Percentiles rank a stretch among this genome's conserved stretches.
Conservation (phyloP, 1,140 invertebrate genomes). For the Ips typographus region DNA sequence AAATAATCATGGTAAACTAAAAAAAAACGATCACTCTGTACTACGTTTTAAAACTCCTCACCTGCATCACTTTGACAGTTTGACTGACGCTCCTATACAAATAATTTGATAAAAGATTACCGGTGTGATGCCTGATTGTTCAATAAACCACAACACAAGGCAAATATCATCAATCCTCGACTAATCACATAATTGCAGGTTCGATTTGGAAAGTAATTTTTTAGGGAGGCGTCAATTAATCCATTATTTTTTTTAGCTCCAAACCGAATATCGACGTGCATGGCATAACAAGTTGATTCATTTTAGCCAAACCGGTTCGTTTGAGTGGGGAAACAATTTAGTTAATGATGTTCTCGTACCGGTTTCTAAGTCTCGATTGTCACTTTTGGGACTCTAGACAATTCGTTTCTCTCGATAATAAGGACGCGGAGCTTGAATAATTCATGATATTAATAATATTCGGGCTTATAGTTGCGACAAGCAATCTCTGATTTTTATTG, state of each 20-base stretch:
- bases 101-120: no score
- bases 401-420: constrained; percentile 11
- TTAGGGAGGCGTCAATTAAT: constrained; percentile 1
- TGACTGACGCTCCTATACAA: no score
- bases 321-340: constrained; percentile 10
- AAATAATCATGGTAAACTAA: no score
- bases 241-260: constrained; percentile 2
- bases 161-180: not conserved
- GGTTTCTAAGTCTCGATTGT: constrained; percentile 8
- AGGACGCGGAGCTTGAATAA: not conserved
- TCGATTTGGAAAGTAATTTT: not conserved
- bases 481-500: no score
- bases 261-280: constrained; percentile 16
- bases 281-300: constrained; percentile 13
- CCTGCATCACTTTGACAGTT: no score
- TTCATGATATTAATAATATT: constrained; percentile 10
- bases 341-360: constrained; percentile 17
- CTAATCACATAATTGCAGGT: not conserved
- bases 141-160: not conserved
- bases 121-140: not conserved
- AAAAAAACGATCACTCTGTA: no score
- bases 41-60: no score
- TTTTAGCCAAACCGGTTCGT: constrained; percentile 5
- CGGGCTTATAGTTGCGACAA: not conserved
- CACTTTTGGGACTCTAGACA: constrained; percentile 13